These are phyloP conservation scores for Acrocephalus arundinaceus DNA, from an alignment of 2,113 vertebrate genomes.

Conservation along the genomic window DNA sequence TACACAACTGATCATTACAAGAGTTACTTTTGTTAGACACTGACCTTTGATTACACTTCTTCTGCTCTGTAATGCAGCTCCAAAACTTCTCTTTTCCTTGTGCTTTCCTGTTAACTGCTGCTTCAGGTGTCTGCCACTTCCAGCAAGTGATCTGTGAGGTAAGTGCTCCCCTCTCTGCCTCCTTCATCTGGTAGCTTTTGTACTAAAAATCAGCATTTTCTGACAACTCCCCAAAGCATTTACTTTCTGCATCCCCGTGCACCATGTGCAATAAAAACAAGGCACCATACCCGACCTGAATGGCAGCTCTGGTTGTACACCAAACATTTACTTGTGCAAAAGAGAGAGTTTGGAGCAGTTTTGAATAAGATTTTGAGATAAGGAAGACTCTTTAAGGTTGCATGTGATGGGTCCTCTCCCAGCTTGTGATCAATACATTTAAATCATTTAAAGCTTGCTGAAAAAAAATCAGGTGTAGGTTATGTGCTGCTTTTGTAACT, in stretches of 20 bases:
- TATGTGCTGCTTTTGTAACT: neutral
- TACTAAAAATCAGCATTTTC: neutral
- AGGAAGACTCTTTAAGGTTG: neutral
- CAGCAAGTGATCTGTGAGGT: neutral
- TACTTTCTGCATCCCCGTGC: neutral
- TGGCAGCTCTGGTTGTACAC: neutral
- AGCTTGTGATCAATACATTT: neutral
- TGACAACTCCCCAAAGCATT: neutral
- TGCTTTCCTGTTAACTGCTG: neutral
- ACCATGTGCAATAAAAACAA: neutral
- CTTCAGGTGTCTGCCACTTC: neutral
- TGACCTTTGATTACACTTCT: neutral
- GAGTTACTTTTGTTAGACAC: neutral
- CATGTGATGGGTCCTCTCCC: neutral
- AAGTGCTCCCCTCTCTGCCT: neutral
- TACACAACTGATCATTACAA: neutral
- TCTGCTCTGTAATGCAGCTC: neutral
- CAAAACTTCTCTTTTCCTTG: neutral
- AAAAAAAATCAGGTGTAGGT: neutral
- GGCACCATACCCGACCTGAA: neutral
- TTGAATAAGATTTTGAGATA: neutral
- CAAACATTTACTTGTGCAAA: neutral
- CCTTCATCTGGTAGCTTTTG: neutral
- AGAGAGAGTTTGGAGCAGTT: neutral
- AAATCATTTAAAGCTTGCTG: neutral